Conservation (phyloP, 2,113 vertebrate species). For the Sinocyclocheilus anophthalmus region DNA sequence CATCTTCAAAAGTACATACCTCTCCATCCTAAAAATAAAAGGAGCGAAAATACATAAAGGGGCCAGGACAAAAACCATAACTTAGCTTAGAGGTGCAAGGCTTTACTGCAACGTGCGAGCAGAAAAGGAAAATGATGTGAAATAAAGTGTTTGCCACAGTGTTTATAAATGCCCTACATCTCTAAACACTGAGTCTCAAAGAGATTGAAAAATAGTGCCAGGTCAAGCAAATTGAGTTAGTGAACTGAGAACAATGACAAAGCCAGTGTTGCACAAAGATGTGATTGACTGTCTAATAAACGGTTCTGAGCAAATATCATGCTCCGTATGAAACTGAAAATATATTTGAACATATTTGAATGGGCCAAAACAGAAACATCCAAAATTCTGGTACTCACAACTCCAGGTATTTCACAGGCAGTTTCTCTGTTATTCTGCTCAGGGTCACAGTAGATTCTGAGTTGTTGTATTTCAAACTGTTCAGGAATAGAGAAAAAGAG, state of each 20-base stretch:
- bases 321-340: background rate
- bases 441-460: slow-evolving; percentile 96
- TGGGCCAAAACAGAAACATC: slow-evolving; percentile 37
- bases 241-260: slow-evolving; percentile 2
- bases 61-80: slow-evolving; percentile 4
- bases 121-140: background rate
- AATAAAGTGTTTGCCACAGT: slow-evolving; percentile 10
- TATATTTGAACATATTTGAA: slow-evolving; percentile 18
- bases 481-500: slow-evolving; percentile 50
- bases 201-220: background rate
- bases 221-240: slow-evolving; percentile 13
- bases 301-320: background rate
- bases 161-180: background rate
- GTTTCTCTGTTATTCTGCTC: slow-evolving; percentile 93
- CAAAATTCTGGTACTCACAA: slow-evolving; percentile 81
- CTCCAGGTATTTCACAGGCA: slow-evolving; percentile 93
- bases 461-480: slow-evolving; percentile 95
- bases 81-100: background rate
- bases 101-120: background rate
- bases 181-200: background rate
- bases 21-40: slow-evolving; percentile 86
- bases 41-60: slow-evolving; percentile 48
- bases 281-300: slow-evolving; percentile 7
- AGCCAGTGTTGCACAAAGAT: background rate
- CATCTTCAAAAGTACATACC: slow-evolving; percentile 73